Evolutionary conservation across 2,113 vertebrate genomes (phyloP), one percentile per base, ranked within the genome.

Genomic region (zebrafish (Danio rerio)): DNA sequence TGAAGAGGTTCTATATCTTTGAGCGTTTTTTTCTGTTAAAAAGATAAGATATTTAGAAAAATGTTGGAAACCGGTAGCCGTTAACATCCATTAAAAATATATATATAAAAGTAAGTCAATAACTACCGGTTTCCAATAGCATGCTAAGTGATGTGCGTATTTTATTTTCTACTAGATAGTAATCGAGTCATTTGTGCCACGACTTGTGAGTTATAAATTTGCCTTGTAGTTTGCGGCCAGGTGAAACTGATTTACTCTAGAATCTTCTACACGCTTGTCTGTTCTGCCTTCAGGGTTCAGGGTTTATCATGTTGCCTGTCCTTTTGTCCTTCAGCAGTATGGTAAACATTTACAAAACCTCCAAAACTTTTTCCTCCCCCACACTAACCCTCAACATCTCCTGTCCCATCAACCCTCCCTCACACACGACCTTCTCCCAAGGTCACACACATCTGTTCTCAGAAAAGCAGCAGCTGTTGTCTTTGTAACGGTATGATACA

Each of bases 401-500:
- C 21, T 40, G 9, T 81, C 84, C 49, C 49, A 5, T 68, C 71
- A 56, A 16, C 62, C 45, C 62, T 73, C 31, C 1, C 45, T 75
- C 81, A 18, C 52, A 75, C 47, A 68, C 71, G 74, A 88, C 92
- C 92, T 92, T 90, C 84, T 87, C 13, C 62, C 87, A 92, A 93
- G 93, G 92, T 90, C 58, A 63, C 89, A 86, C n/a, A 31, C 82
- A 89, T 88, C 85, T 89, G 85, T 70, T 52, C 71, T 74, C 59
- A 53, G 69, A 77, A 68, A 13, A 76, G 69, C 87, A 86, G 83
- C 80, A 83, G 84, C 21, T 82, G 63, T 21, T 73, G 45, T 78
- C 62, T 63, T 20, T 79, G 18, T 61, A 61, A 16, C 10, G 4
- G 2, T n/a, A n/a, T n/a, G n/a, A n/a, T n/a, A n/a, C n/a, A n/a